Percentiles rank a stretch among this genome's conserved stretches.
Conservation (phyloP, 2,888 invertebrate genomes). For the Pheosia gnoma region DNA sequence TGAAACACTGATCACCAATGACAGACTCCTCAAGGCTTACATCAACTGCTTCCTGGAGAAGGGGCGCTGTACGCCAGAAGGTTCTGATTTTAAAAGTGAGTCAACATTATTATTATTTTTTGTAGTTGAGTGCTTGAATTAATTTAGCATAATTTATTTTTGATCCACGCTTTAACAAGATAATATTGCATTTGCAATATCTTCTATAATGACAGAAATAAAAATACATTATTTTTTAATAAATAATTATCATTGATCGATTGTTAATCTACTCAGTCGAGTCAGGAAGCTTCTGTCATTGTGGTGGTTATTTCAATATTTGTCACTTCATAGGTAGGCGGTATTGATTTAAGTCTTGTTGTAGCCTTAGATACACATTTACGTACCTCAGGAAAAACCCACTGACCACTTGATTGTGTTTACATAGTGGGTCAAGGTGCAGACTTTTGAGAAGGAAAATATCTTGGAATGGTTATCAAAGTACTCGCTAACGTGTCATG, state of each 20-base stretch:
- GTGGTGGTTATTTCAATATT: neutral
- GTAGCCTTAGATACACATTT: conserved; percentile 29
- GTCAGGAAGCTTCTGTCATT: neutral
- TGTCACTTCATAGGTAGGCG: neutral
- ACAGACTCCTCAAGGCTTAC: conserved; percentile 88
- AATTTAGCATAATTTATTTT: neutral
- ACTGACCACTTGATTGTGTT: conserved; percentile 26
- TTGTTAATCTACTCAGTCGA: too few relatives aligned
- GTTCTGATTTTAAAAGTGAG: conserved; percentile 89
- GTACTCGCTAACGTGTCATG: conserved; percentile 14
- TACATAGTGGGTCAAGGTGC: conserved; percentile 47
- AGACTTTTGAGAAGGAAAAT: conserved; percentile 42
- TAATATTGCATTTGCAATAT: neutral
- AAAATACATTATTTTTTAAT: too few relatives aligned
- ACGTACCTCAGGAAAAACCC: conserved; percentile 45
- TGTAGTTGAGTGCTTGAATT: neutral
- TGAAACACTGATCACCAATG: conserved; percentile 87
- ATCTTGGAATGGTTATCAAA: conserved; percentile 20
- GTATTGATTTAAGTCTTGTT: conserved; percentile 6
- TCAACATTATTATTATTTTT: conserved; percentile 24
- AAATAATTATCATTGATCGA: too few relatives aligned
- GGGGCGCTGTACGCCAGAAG: conserved; percentile 89
- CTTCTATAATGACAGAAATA: too few relatives aligned
- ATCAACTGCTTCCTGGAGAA: conserved; percentile 88
- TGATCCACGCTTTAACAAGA: neutral